Conservation (phyloP, 2,113 vertebrate genomes). For the Oenanthe melanoleuca region DNA sequence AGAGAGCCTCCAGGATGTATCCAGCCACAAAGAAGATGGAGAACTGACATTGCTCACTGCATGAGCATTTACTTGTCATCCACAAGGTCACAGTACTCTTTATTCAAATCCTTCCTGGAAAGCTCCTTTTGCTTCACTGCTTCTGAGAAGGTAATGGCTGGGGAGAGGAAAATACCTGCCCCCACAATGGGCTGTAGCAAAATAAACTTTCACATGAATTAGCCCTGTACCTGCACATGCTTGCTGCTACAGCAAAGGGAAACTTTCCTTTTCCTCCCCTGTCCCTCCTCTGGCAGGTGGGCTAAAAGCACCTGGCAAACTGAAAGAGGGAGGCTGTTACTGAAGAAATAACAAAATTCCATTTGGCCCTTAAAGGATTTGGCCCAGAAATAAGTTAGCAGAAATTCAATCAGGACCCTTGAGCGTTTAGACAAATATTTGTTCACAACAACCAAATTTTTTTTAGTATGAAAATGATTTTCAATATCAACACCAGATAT, state of each 20-base stretch:
- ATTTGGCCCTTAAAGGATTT: neutral
- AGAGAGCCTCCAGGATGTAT: slow-evolving; percentile 54
- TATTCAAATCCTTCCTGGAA: slow-evolving; percentile 30
- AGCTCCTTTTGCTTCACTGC: slow-evolving; percentile 27
- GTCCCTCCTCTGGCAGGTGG: neutral
- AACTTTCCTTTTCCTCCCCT: neutral
- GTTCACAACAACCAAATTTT: neutral
- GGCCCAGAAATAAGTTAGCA: neutral
- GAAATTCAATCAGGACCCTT: neutral
- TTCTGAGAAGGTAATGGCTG: neutral
- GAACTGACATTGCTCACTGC: slow-evolving; percentile 47
- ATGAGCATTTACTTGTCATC: slow-evolving; percentile 32
- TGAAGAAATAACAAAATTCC: neutral
- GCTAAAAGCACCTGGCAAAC: neutral
- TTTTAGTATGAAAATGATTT: neutral
- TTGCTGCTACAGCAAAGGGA: neutral
- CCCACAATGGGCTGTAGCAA: neutral
- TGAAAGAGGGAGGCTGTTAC: neutral
- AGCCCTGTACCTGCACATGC: neutral
- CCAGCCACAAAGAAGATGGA: slow-evolving; percentile 56
- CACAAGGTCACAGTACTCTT: slow-evolving; percentile 28
- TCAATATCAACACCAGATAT: neutral
- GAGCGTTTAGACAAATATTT: neutral
- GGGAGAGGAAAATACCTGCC: neutral
- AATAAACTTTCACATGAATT: neutral